Base-by-base conservation (phyloP, 2,113 vertebrate species). In the Pogona vitticeps region DNA sequence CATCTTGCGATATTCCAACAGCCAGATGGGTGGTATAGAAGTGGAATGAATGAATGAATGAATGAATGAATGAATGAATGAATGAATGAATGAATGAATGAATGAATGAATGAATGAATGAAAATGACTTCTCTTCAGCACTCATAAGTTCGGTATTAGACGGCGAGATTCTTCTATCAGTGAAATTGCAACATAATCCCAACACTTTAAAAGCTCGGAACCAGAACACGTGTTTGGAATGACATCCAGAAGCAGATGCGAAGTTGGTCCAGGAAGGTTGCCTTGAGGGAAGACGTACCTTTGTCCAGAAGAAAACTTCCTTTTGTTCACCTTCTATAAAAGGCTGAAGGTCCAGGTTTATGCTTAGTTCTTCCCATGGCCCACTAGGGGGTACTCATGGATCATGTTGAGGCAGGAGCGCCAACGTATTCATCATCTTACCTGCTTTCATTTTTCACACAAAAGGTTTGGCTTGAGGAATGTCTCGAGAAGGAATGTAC, bases 241-340 rank as follows among this genome's bases (percentile, higher is more conserved):
- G 65, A 20, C 65, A 67, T 8, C 20, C 65, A 26, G 65, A 72
- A 3, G n/a, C 38, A 3, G 33, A 73, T 3, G 38, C 18, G 38
- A 26, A 23, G 6, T 20, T 18, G 71, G 9, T 73, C n/a, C 68
- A 33, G n/a, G 33, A n/a, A 20, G 67, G 4, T 15, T 28, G 31
- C 67, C 4, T n/a, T 10, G 5, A 52, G 10, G 67, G 31, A 70
- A 14, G n/a, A 70, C 4, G 15, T 20, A n/a, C 31, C 31, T 76
- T 76, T 18, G n/a, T 7, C 12, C 13, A 46, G 17, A 46, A 67
- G 63, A 67, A 15, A 3, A 2, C n/a, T 15, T 58, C 8, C 6
- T 10, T 2, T 6, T 6, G 3, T n/a, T 1, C 31, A 38, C 13
- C 2, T 15, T 1, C 26, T 21, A 58, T 31, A 0, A 8, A 28